Evolutionary conservation across 2,113 vertebrate species (phyloP), one percentile per base, ranked within the genome.

Genomic region (Rattus norvegicus): DNA sequence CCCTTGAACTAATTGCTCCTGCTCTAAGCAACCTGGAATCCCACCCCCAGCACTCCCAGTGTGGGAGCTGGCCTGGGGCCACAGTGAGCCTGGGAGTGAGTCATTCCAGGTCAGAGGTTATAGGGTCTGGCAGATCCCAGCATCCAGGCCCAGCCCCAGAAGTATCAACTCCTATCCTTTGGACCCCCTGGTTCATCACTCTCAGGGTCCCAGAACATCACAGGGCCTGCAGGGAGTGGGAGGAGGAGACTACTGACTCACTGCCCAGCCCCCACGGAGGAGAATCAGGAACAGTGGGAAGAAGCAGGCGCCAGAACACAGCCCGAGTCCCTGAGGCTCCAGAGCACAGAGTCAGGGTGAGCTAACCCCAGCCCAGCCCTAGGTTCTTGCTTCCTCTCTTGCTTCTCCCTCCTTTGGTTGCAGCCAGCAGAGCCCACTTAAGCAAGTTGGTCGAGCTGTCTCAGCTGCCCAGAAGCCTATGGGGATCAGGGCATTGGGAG

Each of bases 71-170:
- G 91, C 80, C 54, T 3, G 12, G 52, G 79, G 72, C 77, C 26
- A 16, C 88, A 13, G 1, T 16, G 3, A 9, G 95, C 93, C 87
- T 86, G 85, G 80, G 95, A 93, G 84, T 92, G 95, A 96, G 89
- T 95, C 95, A 97, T 49, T 65, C 2, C 9, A 39, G 94, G 96
- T 95, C 94, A 96, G 72, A 89, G 97, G 86, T 88, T 43, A 1
- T 70, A 92, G 86, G 84, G 88, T 93, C 90, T 75, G 97, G 84
- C 84, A 4, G 77, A 84, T 84, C 94, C 93, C 96, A 95, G 89
- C 3, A 0, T 70, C 75, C 72, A 65, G 88, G 30, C 28, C 72
- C 26, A 88, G 88, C 85, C 83, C 70, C 69, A 7, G 81, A 43
- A 65, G 59, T 30, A 28, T 36, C 73, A 14, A 65, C 79, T 83